Conservation (phyloP, 2,113 vertebrate species). For the Brachionichthys hirsutus region DNA sequence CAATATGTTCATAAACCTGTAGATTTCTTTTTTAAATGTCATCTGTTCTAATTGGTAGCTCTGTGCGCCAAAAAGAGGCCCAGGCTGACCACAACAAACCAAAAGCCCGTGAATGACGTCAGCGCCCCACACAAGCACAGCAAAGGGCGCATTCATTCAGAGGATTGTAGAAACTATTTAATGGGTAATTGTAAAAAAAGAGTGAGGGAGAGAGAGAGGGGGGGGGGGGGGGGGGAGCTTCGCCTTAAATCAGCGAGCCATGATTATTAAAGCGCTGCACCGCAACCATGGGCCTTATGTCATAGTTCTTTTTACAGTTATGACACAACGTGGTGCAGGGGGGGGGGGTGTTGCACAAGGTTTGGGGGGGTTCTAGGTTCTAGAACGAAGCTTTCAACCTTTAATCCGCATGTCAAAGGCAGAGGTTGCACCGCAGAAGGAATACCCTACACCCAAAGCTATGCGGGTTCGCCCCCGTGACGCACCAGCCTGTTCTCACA, state of each 20-base stretch:
- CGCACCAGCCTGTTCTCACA: slow-evolving; percentile 55
- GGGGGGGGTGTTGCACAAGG: slow-evolving; percentile 30
- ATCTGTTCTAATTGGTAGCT: slow-evolving; percentile 66
- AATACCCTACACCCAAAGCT: slow-evolving; percentile 40
- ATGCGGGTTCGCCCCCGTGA: slow-evolving; percentile 31
- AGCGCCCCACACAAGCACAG: slow-evolving; percentile 51
- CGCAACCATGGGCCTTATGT: slow-evolving; percentile 31
- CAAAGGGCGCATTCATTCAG: slow-evolving; percentile 51
- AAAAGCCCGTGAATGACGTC: slow-evolving; percentile 65
- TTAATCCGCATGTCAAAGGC: slow-evolving; percentile 75
- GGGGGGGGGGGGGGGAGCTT: slow-evolving; percentile 30
- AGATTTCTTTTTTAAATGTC: slow-evolving; percentile 42
- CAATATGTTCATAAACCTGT: slow-evolving; percentile 72
- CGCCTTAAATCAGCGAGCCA: slow-evolving; percentile 5
- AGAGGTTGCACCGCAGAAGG: slow-evolving; percentile 60
- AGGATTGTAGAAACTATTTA: slow-evolving; percentile 50
- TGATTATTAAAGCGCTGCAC: slow-evolving; percentile 32
- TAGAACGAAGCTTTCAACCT: slow-evolving; percentile 69
- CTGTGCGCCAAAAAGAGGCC: slow-evolving; percentile 59
- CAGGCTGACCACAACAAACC: slow-evolving; percentile 66
- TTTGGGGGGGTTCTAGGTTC: slow-evolving; percentile 36
- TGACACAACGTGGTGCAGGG: slow-evolving; percentile 39
- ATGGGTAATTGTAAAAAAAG: slow-evolving; percentile 44
- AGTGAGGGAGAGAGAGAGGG: not conserved
- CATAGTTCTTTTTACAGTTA: slow-evolving; percentile 35